phyloP scores from a whole-genome alignment of 1,140 invertebrate genomes.

The Lasioglossum baleicum region DNA sequence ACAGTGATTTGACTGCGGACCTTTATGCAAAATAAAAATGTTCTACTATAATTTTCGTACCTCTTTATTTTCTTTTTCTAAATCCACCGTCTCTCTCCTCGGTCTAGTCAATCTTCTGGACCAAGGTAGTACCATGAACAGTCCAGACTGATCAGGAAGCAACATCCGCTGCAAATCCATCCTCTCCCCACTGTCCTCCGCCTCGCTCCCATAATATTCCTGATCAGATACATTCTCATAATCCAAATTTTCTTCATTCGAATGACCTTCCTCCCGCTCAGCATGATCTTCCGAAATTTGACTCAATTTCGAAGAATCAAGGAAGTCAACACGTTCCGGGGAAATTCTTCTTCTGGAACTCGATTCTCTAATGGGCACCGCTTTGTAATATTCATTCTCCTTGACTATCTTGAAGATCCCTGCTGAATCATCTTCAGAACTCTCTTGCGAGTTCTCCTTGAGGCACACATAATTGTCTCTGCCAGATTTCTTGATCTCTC shows the following conservation, averaged over 20 bases:
- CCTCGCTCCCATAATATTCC: neutral
- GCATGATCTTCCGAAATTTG: neutral
- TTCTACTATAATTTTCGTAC: neutral
- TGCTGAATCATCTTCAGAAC: neutral
- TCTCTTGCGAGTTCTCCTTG: neutral
- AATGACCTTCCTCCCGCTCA: neutral
- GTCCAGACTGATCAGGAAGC: neutral
- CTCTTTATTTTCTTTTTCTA: neutral
- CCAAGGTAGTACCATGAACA: slow-evolving; percentile 16
- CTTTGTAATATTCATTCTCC: neutral
- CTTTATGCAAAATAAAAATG: too few relatives aligned
- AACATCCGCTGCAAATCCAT: too few relatives aligned
- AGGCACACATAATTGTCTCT: neutral
- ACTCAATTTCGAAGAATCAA: neutral
- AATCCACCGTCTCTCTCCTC: slow-evolving; percentile 13
- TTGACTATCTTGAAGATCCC: neutral
- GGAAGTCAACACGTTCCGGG: neutral
- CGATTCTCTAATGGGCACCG: neutral
- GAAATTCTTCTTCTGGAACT: neutral
- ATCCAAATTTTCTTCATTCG: neutral
- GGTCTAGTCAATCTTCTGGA: neutral
- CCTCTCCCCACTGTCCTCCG: neutral
- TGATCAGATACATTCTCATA: too few relatives aligned
- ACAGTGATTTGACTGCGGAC: too few relatives aligned
- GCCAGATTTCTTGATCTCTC: neutral